Percentiles rank a stretch among this genome's conserved stretches.
Evolutionary conservation across 2,888 invertebrate species (phyloP).

Genomic region (Hydriomena furcata): DNA sequence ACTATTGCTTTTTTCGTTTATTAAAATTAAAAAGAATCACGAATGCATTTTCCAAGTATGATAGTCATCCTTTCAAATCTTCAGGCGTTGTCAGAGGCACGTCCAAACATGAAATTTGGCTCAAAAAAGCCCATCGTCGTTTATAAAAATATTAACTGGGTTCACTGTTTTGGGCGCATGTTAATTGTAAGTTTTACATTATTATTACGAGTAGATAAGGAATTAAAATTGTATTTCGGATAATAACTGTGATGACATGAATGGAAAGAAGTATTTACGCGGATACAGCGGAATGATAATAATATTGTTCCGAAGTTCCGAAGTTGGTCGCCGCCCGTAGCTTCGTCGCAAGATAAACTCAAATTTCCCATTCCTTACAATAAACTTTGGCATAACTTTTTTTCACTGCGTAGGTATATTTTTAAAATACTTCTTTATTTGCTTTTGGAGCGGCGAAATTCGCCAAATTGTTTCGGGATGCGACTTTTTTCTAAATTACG

Average conservation of each 20-base stretch:
- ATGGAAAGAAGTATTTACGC: slow-evolving; percentile 36
- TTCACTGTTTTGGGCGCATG: too few relatives aligned
- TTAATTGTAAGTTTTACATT: too few relatives aligned
- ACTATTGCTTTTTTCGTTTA: too few relatives aligned
- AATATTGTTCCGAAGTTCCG: slow-evolving; percentile 65
- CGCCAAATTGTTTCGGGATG: slow-evolving; percentile 57
- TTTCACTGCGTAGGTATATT: slow-evolving; percentile 58
- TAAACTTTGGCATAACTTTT: slow-evolving; percentile 58
- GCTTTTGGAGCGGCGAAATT: slow-evolving; percentile 57
- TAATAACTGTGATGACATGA: slow-evolving; percentile 16
- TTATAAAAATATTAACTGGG: too few relatives aligned
- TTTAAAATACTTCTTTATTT: slow-evolving; percentile 66
- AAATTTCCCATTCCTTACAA: slow-evolving; percentile 62
- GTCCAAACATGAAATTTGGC: too few relatives aligned
- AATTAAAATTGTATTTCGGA: not conserved
- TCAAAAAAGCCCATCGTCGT: too few relatives aligned
- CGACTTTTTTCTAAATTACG: slow-evolving; percentile 52
- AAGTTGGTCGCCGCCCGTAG: slow-evolving; percentile 49
- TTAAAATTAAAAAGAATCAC: too few relatives aligned
- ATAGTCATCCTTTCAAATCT: too few relatives aligned
- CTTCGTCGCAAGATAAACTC: slow-evolving; percentile 62
- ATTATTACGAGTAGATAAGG: not conserved
- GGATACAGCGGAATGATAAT: slow-evolving; percentile 59
- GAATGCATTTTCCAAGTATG: too few relatives aligned
- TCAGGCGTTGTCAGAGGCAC: too few relatives aligned